Evolutionary conservation across 2,797 vertebrate genomes (phyloP), one percentile per base, ranked within the genome.

Genomic region (Capromys pilorides): DNA sequence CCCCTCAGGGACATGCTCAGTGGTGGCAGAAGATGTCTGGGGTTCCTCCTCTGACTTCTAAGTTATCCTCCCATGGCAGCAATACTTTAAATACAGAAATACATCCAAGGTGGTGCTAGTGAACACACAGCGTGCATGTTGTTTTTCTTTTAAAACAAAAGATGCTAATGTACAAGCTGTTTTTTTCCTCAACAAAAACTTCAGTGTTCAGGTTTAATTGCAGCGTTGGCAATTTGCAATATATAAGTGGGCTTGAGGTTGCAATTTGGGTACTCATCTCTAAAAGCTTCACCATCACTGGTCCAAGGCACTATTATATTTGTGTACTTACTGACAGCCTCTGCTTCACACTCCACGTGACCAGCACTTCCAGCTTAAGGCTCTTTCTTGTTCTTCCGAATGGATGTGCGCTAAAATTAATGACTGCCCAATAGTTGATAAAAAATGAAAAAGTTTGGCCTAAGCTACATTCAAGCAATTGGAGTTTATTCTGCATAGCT

Each of bases 401-500:
- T 0, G 83, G 64, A 86, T 6, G 18, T 31, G 9, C 6, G 13
- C 31, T 79, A 36, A 80, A 86, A 84, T 45, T 49, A 86, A 73
- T 59, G 77, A 36, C 1, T 36, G 31, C 62, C 21, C 73, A 73
- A 67, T 16, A 28, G 69, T 54, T 89, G 75, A 22, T 12, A 51
- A 69, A 79, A 96, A 93, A 82, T 22, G 24, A 92, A 62, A 93
- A 94, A 91, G 45, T 7, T 0, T 71, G n/a, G 26, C 36, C 69
- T 21, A 71, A 92, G 77, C 75, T 49, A 39, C 12, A 64, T 67
- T 75, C 54, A 57, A 59, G 88, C 86, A 73, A 77, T 1, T 81
- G 12, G 28, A 81, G 54, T 67, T 93, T 75, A 66, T 62, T 94
- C 88, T 91, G 64, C 31, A 67, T 62, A 86, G 49, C 14, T 75